Conservation (phyloP, 2,797 vertebrate genomes). For the Arnoldichthys spilopterus region DNA sequence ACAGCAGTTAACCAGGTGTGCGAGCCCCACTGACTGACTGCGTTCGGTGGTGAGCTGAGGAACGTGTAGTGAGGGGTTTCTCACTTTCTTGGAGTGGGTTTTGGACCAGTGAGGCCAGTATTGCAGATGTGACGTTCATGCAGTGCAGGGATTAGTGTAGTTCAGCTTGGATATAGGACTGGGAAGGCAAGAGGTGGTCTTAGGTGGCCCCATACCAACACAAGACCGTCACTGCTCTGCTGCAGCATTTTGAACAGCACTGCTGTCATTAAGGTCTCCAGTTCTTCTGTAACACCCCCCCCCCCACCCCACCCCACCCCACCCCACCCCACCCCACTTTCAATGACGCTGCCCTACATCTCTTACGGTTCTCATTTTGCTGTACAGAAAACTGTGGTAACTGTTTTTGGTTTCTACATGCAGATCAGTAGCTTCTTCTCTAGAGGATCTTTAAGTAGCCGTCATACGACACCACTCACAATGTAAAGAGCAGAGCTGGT, state of each 20-base stretch:
- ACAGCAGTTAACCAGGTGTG: neutral
- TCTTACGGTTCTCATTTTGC: constrained; percentile 12
- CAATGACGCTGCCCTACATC: constrained; percentile 2
- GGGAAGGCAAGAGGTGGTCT: constrained; percentile 13
- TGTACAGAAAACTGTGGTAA: constrained; percentile 25
- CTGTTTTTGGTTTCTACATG: constrained; percentile 1
- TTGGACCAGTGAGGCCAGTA: neutral
- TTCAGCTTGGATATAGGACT: constrained; percentile 12
- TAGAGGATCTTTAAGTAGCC: constrained; percentile 32
- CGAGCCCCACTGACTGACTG: constrained; percentile 1
- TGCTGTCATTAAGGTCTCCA: constrained; percentile 14
- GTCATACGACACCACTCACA: constrained; percentile 26
- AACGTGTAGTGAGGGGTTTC: neutral
- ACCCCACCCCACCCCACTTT: neutral
- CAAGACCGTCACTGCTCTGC: constrained; percentile 29
- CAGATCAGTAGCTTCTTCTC: constrained; percentile 52
- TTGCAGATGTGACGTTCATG: constrained; percentile 1
- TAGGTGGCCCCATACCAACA: constrained; percentile 36
- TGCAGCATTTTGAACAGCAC: neutral
- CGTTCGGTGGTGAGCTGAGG: constrained; percentile 7
- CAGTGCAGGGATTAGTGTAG: constrained; percentile 28
- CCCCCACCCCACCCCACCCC: neutral
- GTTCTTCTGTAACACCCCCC: neutral
- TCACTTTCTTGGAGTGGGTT: neutral
- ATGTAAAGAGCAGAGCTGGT: constrained; percentile 20